Percentiles rank a stretch among this genome's conserved stretches.
Evolutionary conservation across 1,140 invertebrate genomes (phyloP).

Genomic region (Papilio xuthus): DNA sequence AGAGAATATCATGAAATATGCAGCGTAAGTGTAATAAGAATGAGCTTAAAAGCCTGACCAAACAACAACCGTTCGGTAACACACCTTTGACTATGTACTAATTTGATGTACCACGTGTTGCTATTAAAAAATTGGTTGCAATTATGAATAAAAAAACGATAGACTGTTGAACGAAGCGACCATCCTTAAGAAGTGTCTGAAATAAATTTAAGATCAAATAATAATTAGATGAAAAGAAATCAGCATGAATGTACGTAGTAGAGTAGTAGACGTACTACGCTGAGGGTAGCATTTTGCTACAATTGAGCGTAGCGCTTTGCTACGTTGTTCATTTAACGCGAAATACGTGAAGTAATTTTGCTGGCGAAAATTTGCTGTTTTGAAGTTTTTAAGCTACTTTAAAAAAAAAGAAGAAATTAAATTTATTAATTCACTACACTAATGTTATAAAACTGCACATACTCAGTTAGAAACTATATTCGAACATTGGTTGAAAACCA

Average conservation of each 20-base stretch:
- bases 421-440: not conserved
- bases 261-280: constrained; percentile 2
- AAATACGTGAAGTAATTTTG: not conserved
- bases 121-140: too few species aligned
- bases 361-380: not conserved
- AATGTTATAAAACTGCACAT: not conserved
- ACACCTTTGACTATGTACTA: not conserved
- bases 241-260: not conserved
- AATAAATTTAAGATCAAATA: too few species aligned
- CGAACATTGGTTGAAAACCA: not conserved
- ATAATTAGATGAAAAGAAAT: not conserved
- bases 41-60: not conserved
- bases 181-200: too few species aligned
- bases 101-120: too few species aligned
- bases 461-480: not conserved
- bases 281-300: not conserved
- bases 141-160: too few species aligned
- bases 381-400: not conserved
- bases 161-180: too few species aligned
- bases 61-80: not conserved
- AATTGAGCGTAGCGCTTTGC: constrained; percentile 1
- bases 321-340: not conserved
- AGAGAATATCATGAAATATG: not conserved
- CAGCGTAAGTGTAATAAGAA: not conserved
- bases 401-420: not conserved